phyloP scores from a whole-genome alignment of 92 coral and sea anemone species.

The Paragorgia papillata region DNA sequence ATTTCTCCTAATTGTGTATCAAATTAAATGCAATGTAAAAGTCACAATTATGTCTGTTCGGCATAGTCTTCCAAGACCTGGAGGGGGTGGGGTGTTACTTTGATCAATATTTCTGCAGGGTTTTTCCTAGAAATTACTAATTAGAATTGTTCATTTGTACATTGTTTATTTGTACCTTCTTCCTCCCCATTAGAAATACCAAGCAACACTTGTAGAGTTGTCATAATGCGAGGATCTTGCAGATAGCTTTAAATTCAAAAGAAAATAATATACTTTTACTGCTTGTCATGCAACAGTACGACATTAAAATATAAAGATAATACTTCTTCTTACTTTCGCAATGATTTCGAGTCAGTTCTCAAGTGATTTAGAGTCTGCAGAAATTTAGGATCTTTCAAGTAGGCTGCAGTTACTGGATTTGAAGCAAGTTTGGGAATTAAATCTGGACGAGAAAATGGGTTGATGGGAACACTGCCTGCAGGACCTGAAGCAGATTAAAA shows the following conservation, averaged over 20 bases:
- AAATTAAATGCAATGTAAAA: too few species aligned
- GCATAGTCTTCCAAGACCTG: too few species aligned
- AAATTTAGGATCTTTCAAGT: slow-evolving; percentile 74
- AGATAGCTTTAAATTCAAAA: slow-evolving; percentile 56
- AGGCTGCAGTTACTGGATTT: slow-evolving; percentile 79
- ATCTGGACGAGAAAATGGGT: slow-evolving; percentile 81
- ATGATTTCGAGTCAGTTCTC: slow-evolving; percentile 67
- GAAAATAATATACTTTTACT: not conserved
- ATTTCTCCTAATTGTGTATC: too few species aligned
- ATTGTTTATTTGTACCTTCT: slow-evolving; percentile 38
- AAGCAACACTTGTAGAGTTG: slow-evolving; percentile 80
- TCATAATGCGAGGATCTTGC: slow-evolving; percentile 89
- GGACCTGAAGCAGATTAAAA: not conserved
- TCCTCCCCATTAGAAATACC: slow-evolving; percentile 57
- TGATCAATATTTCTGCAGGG: too few species aligned
- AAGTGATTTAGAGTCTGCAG: slow-evolving; percentile 60
- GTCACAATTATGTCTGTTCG: too few species aligned
- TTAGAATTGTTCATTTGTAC: too few species aligned
- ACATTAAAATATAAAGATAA: not conserved
- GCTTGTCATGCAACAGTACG: not conserved
- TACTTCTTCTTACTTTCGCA: slow-evolving; percentile 65
- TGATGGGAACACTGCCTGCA: slow-evolving; percentile 57
- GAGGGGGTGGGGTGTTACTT: too few species aligned
- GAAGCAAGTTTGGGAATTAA: slow-evolving; percentile 67
- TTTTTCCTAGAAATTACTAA: too few species aligned